Base-by-base conservation (phyloP, 2,888 invertebrate genomes). In the Erpobdella octoculata region DNA sequence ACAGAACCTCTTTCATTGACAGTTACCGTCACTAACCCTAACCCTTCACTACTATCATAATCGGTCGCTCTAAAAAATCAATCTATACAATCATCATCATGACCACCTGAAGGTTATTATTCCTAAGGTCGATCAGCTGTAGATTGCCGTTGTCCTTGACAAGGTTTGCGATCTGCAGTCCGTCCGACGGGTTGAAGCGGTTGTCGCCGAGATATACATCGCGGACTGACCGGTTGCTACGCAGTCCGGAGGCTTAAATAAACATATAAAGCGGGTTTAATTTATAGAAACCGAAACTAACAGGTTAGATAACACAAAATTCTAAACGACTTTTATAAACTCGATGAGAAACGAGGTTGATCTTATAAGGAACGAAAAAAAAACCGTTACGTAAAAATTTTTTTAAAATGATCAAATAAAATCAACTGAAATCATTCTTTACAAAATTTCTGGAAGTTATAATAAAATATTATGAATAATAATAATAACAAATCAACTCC, bases 171-270 rank as follows among this genome's bases (percentile, higher is more conserved):
- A 93, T 85, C 78, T 91, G 90, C 72, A 88, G 86, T 12, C 91
- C 92, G 85, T 93, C 93, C 38, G 86, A 84, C 33, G 87, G 85
- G 67, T 87, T 86, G 75, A 93, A 85, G 73, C 88, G 85, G 81
- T 93, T 93, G 83, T 92, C 90, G 61, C 91, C 90, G 73, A 93
- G 84, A 79, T 91, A 89, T 67, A 93, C 85, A 84, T 93, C 92
- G 73, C 88, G 88, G 65, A 93, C 83, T 6, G 89, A 76, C 71
- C 81, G 81, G 84, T 92, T 93, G 77, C 89, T 86, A 79, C 90
- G 90, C 36, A 93, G 83, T 6, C 90, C 90, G 79, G 88, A 88
- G 79, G 90, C 92, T 91, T 85, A 9, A 83, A 80, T 62, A 18
- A 35, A 4, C 62, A 62, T n/a, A n/a, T n/a, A n/a, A n/a, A n/a